phyloP scores from a whole-genome alignment of 2,113 vertebrate genomes.

The Chinchilla lanigera region DNA sequence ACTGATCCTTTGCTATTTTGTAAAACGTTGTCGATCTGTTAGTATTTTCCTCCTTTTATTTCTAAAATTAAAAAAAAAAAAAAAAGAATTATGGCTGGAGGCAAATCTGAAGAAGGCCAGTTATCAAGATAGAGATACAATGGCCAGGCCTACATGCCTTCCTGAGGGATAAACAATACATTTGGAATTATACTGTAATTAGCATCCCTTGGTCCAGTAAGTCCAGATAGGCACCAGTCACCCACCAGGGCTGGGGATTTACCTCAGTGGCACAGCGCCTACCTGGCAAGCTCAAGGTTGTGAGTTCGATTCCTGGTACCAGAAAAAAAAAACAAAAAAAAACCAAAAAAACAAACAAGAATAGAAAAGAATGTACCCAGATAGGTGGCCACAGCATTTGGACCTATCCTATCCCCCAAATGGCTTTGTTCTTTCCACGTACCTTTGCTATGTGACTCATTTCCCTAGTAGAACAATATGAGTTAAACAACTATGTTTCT shows the following conservation, averaged over 20 bases:
- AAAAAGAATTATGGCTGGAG: neutral
- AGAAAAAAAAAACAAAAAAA: too few species aligned
- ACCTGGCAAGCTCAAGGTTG: too few species aligned
- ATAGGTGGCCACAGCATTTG: neutral
- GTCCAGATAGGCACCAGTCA: neutral
- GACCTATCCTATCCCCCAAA: neutral
- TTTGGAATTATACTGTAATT: neutral
- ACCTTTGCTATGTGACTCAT: neutral
- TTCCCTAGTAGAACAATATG: neutral
- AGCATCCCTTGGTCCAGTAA: neutral
- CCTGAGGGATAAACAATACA: neutral
- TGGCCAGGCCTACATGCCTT: neutral
- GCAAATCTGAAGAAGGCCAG: neutral
- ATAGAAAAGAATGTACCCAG: too few species aligned
- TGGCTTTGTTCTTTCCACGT: neutral
- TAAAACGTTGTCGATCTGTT: too few species aligned
- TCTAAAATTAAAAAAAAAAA: too few species aligned
- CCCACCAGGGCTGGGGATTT: too few species aligned
- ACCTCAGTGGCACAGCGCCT: too few species aligned
- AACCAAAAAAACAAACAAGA: too few species aligned
- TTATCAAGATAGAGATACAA: neutral
- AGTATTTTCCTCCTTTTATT: too few species aligned
- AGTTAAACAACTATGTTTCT: neutral
- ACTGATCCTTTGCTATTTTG: too few species aligned
- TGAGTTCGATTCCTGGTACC: too few species aligned